Conservation (phyloP, 2,113 vertebrate species). For the Sterrhoptilus dennistouni region DNA sequence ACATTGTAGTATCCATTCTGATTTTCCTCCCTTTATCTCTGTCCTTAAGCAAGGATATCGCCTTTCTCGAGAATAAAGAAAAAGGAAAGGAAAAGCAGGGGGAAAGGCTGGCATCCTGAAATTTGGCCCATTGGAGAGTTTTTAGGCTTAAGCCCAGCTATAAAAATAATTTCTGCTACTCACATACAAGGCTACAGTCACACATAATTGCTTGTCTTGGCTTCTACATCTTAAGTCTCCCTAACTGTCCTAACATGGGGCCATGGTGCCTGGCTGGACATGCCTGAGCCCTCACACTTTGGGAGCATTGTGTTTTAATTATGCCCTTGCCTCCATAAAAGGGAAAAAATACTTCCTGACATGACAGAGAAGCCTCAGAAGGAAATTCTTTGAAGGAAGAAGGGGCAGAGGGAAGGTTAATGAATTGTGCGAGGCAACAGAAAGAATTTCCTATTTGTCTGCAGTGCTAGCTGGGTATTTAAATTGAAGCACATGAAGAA, state of each 20-base stretch:
- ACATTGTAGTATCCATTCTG: not conserved
- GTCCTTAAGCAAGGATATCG: not conserved
- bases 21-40: not conserved
- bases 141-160: not conserved
- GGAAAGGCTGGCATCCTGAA: not conserved
- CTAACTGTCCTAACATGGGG: not conserved
- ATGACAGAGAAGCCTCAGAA: not conserved
- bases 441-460: not conserved
- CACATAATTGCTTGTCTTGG: not conserved
- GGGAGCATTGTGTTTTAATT: slow-evolving; percentile 3
- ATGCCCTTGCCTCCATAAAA: not conserved
- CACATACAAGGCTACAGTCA: not conserved
- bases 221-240: not conserved
- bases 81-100: not conserved
- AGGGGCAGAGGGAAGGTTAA: not conserved
- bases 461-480: not conserved
- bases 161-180: not conserved
- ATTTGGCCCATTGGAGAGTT: not conserved
- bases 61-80: not conserved
- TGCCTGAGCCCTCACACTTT: not conserved
- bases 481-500: not conserved
- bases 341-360: not conserved
- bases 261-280: not conserved
- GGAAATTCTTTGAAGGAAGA: not conserved
- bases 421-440: not conserved